Conservation (phyloP, 1,140 invertebrate genomes). For the Sarcophaga bullata region DNA sequence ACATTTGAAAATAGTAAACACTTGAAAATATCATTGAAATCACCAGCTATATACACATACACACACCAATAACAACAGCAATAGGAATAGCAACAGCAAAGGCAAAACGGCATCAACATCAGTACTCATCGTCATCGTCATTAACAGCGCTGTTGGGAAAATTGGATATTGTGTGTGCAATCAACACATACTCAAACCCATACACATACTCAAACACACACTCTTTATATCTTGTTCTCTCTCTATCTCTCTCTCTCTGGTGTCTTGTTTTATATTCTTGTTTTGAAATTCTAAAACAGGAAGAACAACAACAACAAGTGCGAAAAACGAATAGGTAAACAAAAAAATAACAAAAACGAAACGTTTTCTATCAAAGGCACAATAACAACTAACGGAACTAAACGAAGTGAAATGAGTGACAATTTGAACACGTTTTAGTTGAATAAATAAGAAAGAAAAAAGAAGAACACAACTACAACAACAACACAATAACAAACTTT, state of each 20-base stretch:
- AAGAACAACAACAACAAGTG: neutral
- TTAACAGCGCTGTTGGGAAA: neutral
- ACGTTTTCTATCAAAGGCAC: neutral
- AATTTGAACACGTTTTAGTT: slow-evolving; percentile 40
- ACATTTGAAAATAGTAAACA: slow-evolving; percentile 19
- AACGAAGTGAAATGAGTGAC: slow-evolving; percentile 20
- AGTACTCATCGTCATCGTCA: too few species aligned
- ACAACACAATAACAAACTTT: neutral
- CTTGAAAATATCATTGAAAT: slow-evolving; percentile 2
- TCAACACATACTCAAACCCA: too few species aligned
- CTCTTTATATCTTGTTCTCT: too few species aligned
- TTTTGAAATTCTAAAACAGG: neutral
- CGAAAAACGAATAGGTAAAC: neutral
- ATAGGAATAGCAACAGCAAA: too few species aligned
- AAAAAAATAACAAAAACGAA: neutral
- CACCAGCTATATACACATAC: too few species aligned
- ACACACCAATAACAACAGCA: too few species aligned
- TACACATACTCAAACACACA: too few species aligned
- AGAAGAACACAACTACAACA: neutral
- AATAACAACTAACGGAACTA: neutral
- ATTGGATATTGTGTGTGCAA: neutral
- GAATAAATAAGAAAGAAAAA: neutral
- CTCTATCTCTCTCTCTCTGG: too few species aligned
- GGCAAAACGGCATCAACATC: too few species aligned
- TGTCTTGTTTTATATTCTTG: too few species aligned